Base-by-base conservation (phyloP, 2,888 invertebrate species). In the Lutraria lutraria region DNA sequence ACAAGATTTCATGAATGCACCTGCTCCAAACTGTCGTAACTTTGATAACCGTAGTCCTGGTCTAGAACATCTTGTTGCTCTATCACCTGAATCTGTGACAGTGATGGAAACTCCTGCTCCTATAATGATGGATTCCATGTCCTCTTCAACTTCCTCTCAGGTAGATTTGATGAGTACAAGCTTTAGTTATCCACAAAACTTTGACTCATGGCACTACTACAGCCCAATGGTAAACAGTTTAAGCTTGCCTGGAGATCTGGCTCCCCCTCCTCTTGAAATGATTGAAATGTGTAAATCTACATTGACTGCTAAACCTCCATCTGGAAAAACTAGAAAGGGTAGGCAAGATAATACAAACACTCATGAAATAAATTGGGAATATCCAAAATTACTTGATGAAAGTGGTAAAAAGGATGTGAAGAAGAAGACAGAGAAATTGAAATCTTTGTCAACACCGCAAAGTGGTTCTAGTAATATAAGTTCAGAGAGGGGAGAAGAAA, bases 241-340 rank as follows among this genome's bases (percentile, higher is more conserved):
- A 56, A 90, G 88, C 31, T 88, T 87, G 29, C 91, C 90, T 15
- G 88, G 92, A n/a, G 94, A 93, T 83, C 86, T 91, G 0, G 92
- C 93, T 0, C 93, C 94, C 2, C 93, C 94, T 12, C 90, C 92
- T 53, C 90, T 93, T 12, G 94, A 93, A 72, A 90, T 94, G 87
- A 90, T 92, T 31, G 92, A 92, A 88, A 81, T 89, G n/a, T 92
- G 92, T 81, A 92, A 92, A 80, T 92, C 92, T 68, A 86, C 88
- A 3, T 29, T 91, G n/a, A 89, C 88, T 15, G 86, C 91, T 12
- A 91, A 86, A 85, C 86, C 89, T 0, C 76, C 87, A 56, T 60
- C 56, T 31, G 83, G 79, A 43, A 82, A 76, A 68, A 34, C 25
- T 19, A 88, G 86, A 52, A 83, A 56, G 31, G 10, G 56, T 31